phyloP scores from a whole-genome alignment of 37 sponge, comb jelly and placozoan genomes.

The Hexactinellida sp. region DNA sequence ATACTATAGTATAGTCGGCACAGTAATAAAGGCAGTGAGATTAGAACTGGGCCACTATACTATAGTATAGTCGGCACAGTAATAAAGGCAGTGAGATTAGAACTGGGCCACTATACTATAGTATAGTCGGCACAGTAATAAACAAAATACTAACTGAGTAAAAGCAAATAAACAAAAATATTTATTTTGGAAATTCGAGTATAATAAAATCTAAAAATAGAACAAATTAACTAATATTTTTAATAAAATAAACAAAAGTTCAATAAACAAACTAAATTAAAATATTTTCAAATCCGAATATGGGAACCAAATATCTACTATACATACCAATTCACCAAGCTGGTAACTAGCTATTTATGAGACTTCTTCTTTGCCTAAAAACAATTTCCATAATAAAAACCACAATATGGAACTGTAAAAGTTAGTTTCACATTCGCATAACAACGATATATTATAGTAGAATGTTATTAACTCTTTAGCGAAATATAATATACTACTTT shows the following conservation, averaged over 20 bases:
- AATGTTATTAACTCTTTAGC: not conserved
- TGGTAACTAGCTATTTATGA: not conserved
- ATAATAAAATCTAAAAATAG: too few species aligned
- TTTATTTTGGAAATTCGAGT: too few species aligned
- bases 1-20: too few species aligned
- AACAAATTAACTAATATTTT: not conserved
- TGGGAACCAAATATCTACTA: not conserved
- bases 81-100: too few species aligned
- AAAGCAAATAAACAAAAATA: too few species aligned
- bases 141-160: too few species aligned
- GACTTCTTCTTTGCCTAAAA: constrained; percentile 9
- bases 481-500: not conserved
- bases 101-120: too few species aligned
- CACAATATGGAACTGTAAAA: not conserved
- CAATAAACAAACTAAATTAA: not conserved
- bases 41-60: too few species aligned
- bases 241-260: not conserved
- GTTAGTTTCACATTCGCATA: too few species aligned
- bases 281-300: not conserved
- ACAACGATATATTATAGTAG: not conserved
- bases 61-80: too few species aligned
- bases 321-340: not conserved
- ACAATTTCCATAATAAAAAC: not conserved
- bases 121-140: too few species aligned
- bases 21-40: too few species aligned